Base-by-base conservation (phyloP, 2,113 vertebrate species). In the Piliocolobus tephrosceles region DNA sequence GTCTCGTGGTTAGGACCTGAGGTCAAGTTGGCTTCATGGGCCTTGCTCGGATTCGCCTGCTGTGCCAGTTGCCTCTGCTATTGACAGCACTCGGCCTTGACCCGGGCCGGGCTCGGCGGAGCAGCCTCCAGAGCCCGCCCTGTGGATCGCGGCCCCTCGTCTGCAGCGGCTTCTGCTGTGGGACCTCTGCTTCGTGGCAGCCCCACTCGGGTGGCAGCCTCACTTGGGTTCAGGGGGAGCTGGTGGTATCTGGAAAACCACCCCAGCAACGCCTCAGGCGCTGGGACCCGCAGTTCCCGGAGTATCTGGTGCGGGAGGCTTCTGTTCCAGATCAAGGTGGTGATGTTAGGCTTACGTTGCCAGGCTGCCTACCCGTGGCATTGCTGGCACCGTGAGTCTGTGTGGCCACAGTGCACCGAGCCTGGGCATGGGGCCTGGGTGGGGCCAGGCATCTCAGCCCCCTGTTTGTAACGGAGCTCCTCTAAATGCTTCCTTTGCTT, bases 341-440 rank as follows among this genome's bases (percentile, higher is more conserved):
- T 11, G 4, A 13, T 5, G 9, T 40, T 16, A 22, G 70, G 70
- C 8, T 73, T 40, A 18, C 0, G 0, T 25, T 68, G 58, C 38
- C 23, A 18, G 25, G 66, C 47, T 38, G 90, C 23, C 90, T 27
- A 5, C 1, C 0, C 38, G 38, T 0, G 1, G 78, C 50, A 0
- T 1, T 30, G 23, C 22, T 30, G 18, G 45, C 2, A 47, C 61
- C 8, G 2, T 5, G 20, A 57, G 87, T 25, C 90, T 50, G 7
- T 30, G 38, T 0, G 0, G 64, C 78, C 30, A 0, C 0, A 14
- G 10, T 16, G 45, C 4, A 45, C 58, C 1, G 6, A n/a, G 57
- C 38, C 68, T 45, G 47, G 87, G 40, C 12, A 12, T 22, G 4
- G 30, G 38, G 38, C n/a, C 79, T 13, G 30, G 3, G 32, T 22